These are phyloP conservation scores for Drosophila antonietae DNA, from an alignment of 2,888 invertebrate species.

Conservation along the genomic window DNA sequence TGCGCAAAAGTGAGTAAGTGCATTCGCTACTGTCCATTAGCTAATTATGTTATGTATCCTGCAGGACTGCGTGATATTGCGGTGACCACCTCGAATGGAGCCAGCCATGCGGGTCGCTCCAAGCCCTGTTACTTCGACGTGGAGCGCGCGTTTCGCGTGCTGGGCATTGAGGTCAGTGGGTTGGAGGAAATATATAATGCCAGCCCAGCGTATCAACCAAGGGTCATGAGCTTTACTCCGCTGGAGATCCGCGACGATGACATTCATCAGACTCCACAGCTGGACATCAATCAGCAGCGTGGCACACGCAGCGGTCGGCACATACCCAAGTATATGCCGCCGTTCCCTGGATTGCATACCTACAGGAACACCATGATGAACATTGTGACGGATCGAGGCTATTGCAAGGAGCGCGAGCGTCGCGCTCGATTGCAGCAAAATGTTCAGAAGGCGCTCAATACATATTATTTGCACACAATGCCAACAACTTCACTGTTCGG, in stretches of 20 bases:
- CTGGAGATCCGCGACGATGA: slow-evolving; percentile 14
- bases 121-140: slow-evolving; percentile 48
- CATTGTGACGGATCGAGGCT: background rate
- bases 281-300: slow-evolving; percentile 8
- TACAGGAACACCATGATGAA: slow-evolving; percentile 30
- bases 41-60: background rate
- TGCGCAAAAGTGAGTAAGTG: slow-evolving; percentile 44
- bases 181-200: slow-evolving; percentile 6
- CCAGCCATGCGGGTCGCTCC: slow-evolving; percentile 44
- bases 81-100: background rate
- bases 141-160: slow-evolving; percentile 39
- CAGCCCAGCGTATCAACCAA: background rate
- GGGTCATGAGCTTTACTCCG: accelerated
- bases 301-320: slow-evolving; percentile 7
- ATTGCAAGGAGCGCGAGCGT: slow-evolving; percentile 16
- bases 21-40: background rate
- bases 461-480: slow-evolving; percentile 15
- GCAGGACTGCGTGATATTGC: slow-evolving; percentile 41
- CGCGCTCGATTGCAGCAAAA: slow-evolving; percentile 2
- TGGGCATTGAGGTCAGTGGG: slow-evolving; percentile 17
- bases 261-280: slow-evolving; percentile 1
- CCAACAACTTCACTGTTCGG: slow-evolving; percentile 17
- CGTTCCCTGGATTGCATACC: slow-evolving; percentile 48
- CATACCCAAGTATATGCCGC: slow-evolving; percentile 49
- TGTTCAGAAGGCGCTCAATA: slow-evolving; percentile 28